Base-by-base conservation (phyloP, 2,113 vertebrate genomes). In the Ranitomeya imitator region DNA sequence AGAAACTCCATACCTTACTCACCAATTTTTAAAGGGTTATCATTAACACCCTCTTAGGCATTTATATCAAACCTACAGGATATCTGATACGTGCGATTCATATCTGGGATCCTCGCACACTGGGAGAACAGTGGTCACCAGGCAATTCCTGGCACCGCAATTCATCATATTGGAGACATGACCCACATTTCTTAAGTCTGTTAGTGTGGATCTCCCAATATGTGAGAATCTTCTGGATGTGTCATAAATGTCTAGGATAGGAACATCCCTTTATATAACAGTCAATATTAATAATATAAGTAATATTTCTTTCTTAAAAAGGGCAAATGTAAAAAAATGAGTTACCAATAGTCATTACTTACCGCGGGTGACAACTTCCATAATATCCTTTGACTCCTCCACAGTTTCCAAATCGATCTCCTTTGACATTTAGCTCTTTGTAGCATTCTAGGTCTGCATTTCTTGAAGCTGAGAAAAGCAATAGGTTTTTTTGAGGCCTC, bases 401-500 rank as follows among this genome's bases (percentile, higher is more conserved):
- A 71, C 82, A 84, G 26, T 84, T 84, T 63, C 82, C 82, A 84
- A 84, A 84, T n/a, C 63, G 54, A n/a, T 84, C 61, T 54, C 82
- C 82, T 15, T 55, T 71, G 37, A 84, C 51, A 84, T 84, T 84
- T 10, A 71, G 82, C 51, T 84, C 52, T 18, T 52, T 45, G 65
- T 84, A 84, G 37, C 63, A 84, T 21, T 84, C 63, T 14, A n/a
- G 19, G 13, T 65, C 37, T 0, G 82, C 82, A 84, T 67, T 84
- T 55, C 45, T 71, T 54, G 65, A 45, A 84, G 61, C 82, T 84
- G n/a, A 21, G n/a, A 55, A 84, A 69, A 16, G 51, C 15, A 15
- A 59, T 2, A n/a, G 6, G 1, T 19, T 52, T 21, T 21, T 19
- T 77, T 77, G n/a, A 8, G 21, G 52, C 74, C 51, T 45, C 51